These are phyloP conservation scores for Congeria kusceri DNA, from an alignment of 2,888 invertebrate genomes.

Conservation along the genomic window DNA sequence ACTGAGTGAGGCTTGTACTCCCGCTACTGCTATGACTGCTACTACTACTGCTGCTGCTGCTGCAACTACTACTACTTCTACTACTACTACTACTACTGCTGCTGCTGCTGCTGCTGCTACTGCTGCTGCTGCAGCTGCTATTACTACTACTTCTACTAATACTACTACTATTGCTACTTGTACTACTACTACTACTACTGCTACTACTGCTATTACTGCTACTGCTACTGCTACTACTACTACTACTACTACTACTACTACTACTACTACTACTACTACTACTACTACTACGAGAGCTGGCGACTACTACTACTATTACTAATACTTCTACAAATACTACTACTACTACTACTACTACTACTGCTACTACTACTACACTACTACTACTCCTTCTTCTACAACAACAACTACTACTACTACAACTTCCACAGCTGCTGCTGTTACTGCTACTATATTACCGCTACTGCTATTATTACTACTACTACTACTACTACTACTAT, in stretches of 20 bases:
- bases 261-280: slow-evolving; percentile 17
- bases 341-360: neutral
- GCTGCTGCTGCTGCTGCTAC: neutral
- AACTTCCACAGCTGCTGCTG: slow-evolving; percentile 1
- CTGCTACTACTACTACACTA: neutral
- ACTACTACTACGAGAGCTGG: slow-evolving; percentile 13
- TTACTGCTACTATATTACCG: slow-evolving; percentile 10
- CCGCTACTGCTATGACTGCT: neutral
- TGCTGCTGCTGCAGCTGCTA: neutral
- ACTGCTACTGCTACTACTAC: slow-evolving; percentile 10
- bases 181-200: slow-evolving; percentile 10
- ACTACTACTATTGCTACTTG: slow-evolving; percentile 7
- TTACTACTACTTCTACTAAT: slow-evolving; percentile 5
- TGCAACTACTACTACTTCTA: neutral
- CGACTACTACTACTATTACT: too few species aligned
- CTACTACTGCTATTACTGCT: slow-evolving; percentile 3
- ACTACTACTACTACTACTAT: slow-evolving; percentile 9
- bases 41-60: neutral
- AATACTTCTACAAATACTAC: too few species aligned
- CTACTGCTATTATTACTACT: slow-evolving; percentile 12
- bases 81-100: neutral
- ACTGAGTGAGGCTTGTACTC: too few species aligned
- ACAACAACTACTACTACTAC: slow-evolving; percentile 11
- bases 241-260: slow-evolving; percentile 7
- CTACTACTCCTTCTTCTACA: neutral